These are phyloP conservation scores for Stenolophus ochropezus DNA, from an alignment of 2,888 invertebrate species.

Conservation along the genomic window DNA sequence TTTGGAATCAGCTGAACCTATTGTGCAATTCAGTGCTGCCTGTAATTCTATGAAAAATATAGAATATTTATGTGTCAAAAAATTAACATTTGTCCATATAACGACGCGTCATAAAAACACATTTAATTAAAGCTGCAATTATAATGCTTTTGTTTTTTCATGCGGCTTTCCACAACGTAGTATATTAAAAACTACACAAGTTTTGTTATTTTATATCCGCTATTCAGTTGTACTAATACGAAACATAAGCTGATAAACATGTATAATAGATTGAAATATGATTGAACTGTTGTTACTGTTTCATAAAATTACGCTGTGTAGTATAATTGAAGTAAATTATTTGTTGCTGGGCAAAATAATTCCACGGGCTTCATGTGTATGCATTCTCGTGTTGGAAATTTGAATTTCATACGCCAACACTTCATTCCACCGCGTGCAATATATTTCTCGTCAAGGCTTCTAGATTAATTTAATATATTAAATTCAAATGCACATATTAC, in stretches of 20 bases:
- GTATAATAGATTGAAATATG: neutral
- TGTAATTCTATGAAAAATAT: neutral
- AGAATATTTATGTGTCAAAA: neutral
- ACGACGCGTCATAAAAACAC: neutral
- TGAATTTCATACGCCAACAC: slow-evolving; percentile 28
- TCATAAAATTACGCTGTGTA: neutral
- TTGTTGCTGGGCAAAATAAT: neutral
- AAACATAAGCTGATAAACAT: neutral
- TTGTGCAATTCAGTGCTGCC: too few species aligned
- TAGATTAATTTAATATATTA: slow-evolving; percentile 43
- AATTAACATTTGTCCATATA: neutral
- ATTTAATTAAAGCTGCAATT: neutral
- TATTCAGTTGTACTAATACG: neutral
- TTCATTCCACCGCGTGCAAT: slow-evolving; percentile 24
- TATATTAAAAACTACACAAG: neutral
- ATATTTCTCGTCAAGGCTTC: slow-evolving; percentile 34
- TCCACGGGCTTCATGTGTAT: neutral
- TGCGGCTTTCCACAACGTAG: neutral
- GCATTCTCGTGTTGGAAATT: slow-evolving; percentile 16
- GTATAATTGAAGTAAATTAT: neutral
- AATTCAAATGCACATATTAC: slow-evolving; percentile 39
- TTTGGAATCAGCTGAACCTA: too few species aligned
- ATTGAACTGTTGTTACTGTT: neutral
- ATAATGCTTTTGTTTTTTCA: neutral
- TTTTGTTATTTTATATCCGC: neutral